Base-by-base conservation (phyloP, 2,888 invertebrate genomes). In the Herminia tarsipennalis region DNA sequence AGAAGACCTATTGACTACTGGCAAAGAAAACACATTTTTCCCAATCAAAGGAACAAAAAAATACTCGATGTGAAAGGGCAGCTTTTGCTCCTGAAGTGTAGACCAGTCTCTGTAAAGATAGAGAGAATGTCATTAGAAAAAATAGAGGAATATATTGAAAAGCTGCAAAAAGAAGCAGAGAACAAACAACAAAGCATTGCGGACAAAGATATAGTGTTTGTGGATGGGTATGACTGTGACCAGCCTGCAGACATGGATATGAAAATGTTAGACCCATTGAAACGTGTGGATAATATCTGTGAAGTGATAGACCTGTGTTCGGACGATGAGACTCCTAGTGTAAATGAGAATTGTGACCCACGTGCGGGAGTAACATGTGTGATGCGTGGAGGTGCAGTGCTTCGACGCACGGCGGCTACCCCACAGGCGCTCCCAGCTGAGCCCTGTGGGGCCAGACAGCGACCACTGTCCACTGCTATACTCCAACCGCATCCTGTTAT, bases 281-380 rank as follows among this genome's bases (percentile, higher is more conserved):
- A 83, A 50, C 71, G 82, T 41, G 51, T 63, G 17, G 86, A 86
- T 30, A 72, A 66, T 62, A 87, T 84, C n/a, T 86, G 87, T 83
- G 92, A 93, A 70, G 93, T 93, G 74, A 94, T 95, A 63, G 94
- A 95, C 75, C 89, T 95, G 72, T 95, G 94, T 78, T 94, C 95
- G 1, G 94, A 94, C 45, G 94, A 94, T 62, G 94, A 95, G 50
- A 75, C 73, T 60, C 63, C 79, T 27, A 78, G 77, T 70, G 85
- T 75, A 5, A 89, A 89, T 56, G 89, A 90, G 62, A 90, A 90
- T 58, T 86, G 83, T 71, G 91, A 88, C 62, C 91, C 89, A 5
- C 81, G 84, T 14, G 86, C 74, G 8, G 88, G 84, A 4, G 78
- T 88, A 48, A 68, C 88, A 5, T 87, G 88, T 54, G 83, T 88